Conservation (phyloP, 1,140 invertebrate species). For the Drosophila nikananu region DNA sequence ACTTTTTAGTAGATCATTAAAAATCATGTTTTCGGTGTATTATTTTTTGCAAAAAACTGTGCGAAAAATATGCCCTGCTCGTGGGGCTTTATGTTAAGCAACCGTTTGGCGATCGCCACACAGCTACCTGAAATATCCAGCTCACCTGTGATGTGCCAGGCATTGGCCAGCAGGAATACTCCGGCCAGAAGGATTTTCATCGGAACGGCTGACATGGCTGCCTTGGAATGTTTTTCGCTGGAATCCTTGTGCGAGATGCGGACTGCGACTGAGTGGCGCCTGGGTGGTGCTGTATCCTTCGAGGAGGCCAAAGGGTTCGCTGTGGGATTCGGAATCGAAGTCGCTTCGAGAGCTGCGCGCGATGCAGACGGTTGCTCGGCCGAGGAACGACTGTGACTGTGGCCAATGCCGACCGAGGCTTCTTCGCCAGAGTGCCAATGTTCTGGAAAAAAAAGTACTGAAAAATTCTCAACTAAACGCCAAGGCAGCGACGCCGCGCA, state of each 20-base stretch:
- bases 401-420: slow-evolving; percentile 50
- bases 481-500: slow-evolving; percentile 28
- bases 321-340: slow-evolving; percentile 4
- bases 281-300: slow-evolving; percentile 45
- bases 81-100: slow-evolving; percentile 8
- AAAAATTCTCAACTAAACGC: slow-evolving; percentile 22
- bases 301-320: slow-evolving; percentile 5
- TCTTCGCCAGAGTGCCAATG: slow-evolving; percentile 52
- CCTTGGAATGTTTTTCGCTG: slow-evolving; percentile 53
- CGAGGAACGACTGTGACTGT: slow-evolving; percentile 68
- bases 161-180: slow-evolving; percentile 64
- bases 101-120: slow-evolving; percentile 29
- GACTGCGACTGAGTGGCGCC: slow-evolving; percentile 66
- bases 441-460: slow-evolving; percentile 20
- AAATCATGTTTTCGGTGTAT: background rate
- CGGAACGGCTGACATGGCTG: slow-evolving; percentile 47
- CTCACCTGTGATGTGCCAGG: slow-evolving; percentile 73
- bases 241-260: slow-evolving; percentile 46
- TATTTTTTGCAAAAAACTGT: slow-evolving; percentile 8
- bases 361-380: slow-evolving; percentile 76
- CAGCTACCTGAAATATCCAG: slow-evolving; percentile 6
- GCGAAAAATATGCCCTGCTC: slow-evolving; percentile 17
- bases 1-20: background rate
- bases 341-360: slow-evolving; percentile 58
- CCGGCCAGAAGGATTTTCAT: slow-evolving; percentile 66